Evolutionary conservation across 2,113 vertebrate genomes (phyloP), one percentile per base, ranked within the genome.

Genomic region (Perca fluviatilis): DNA sequence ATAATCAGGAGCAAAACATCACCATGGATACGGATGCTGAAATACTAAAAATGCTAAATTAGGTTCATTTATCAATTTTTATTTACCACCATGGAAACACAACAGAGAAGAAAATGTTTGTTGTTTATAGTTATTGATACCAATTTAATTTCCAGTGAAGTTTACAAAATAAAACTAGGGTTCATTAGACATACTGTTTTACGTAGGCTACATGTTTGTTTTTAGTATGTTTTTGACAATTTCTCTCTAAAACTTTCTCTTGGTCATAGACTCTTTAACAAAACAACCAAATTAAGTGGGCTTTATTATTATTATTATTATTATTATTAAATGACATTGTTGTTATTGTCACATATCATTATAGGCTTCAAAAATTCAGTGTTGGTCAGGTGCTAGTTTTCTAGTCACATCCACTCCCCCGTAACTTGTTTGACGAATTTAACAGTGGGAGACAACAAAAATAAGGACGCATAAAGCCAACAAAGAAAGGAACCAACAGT

Each of bases 401-500:
- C 7, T 80, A 56, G 0, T 57, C 11, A 27, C 8, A 1, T 47
- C 36, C 50, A 30, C 33, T 54, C 1, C 13, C 18, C 14, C 0
- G 6, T 13, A 53, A 49, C 49, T 23, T 33, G 49, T 57, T 23
- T 47, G n/a, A 23, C 13, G 40, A 21, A 30, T 63, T 54, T 53
- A 56, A 81, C 12, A 4, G 49, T 11, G 10, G 46, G 18, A 51
- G 23, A 66, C 6, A 66, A 25, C 11, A 61, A 33, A 61, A 33
- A 49, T 46, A 40, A 75, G 63, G 6, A 54, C 25, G 15, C n/a
- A 63, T n/a, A 12, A 76, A 51, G 21, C 13, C 49, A 53, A 12
- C 13, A 4, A 83, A 43, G 67, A 53, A 51, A n/a, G 47, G 62
- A 79, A 67, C 4, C 27, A 9, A 33, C 43, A 72, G 27, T 11